Conservation (phyloP, 2,888 invertebrate species). For the Tenthredo distinguenda region DNA sequence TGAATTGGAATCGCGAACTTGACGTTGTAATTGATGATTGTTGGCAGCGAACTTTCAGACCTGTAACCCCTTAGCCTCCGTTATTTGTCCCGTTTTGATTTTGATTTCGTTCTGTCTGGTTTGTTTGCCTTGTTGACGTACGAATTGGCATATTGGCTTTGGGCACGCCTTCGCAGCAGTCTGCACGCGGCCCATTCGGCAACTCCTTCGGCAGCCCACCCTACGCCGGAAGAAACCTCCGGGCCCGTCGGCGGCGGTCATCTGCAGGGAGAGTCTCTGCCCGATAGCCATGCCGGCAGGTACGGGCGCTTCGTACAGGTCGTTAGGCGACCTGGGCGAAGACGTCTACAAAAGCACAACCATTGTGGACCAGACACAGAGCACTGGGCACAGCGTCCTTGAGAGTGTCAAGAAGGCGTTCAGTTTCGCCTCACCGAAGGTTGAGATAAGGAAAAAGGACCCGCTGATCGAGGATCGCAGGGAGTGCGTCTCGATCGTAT, state of each 20-base stretch:
- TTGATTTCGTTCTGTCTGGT: constrained; percentile 66
- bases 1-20: neutral
- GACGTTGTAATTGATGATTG: neutral
- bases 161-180: constrained; percentile 60
- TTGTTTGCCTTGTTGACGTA: constrained; percentile 74
- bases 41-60: constrained; percentile 29
- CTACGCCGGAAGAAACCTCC: constrained; percentile 52
- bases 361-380: constrained; percentile 79
- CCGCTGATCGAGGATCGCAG: constrained; percentile 75
- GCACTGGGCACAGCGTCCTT: constrained; percentile 79
- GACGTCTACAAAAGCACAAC: constrained; percentile 85
- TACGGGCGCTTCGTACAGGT: constrained; percentile 84
- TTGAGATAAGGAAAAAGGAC: constrained; percentile 76
- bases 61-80: constrained; percentile 19
- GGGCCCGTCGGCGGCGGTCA: constrained; percentile 53
- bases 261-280: constrained; percentile 56
- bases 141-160: constrained; percentile 73
- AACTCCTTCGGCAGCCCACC: constrained; percentile 18
- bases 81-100: constrained; percentile 46
- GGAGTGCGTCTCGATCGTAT: constrained; percentile 76
- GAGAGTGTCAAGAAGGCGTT: constrained; percentile 83
- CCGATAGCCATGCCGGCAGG: constrained; percentile 82
- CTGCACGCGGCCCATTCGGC: constrained; percentile 48
- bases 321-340: constrained; percentile 80
- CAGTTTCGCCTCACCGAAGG: constrained; percentile 78